A percentile compares a stretch with the other conserved stretches of the same genome.
Conservation (phyloP, 1,140 invertebrate genomes). For the Philopotamus ludificatus region DNA sequence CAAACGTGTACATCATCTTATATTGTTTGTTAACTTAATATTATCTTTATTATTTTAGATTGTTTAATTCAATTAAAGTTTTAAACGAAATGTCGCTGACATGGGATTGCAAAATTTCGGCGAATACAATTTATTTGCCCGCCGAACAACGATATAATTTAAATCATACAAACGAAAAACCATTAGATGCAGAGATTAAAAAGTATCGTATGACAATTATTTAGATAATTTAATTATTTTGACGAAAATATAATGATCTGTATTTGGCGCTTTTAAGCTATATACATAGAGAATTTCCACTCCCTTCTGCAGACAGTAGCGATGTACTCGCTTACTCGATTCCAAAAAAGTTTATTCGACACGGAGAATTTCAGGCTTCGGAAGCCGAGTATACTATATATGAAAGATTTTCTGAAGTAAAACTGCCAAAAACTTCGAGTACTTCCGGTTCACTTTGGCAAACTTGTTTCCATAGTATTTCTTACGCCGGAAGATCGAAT, state of each 20-base stretch:
- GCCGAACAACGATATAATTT: conserved; percentile 7
- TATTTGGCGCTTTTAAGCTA: conserved; percentile 45
- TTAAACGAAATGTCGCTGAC: too few species aligned
- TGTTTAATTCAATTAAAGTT: too few species aligned
- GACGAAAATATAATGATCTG: too few species aligned
- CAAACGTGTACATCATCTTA: too few species aligned
- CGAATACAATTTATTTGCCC: conserved; percentile 24
- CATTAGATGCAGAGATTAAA: conserved; percentile 17
- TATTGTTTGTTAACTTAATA: too few species aligned
- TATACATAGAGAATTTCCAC: conserved; percentile 44
- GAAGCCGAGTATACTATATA: conserved; percentile 44
- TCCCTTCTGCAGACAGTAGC: conserved; percentile 1
- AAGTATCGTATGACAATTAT: too few species aligned
- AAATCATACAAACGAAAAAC: conserved; percentile 1
- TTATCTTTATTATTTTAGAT: too few species aligned
- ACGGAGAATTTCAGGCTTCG: conserved; percentile 43
- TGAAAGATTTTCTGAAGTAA: conserved; percentile 38
- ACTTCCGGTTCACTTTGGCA: conserved; percentile 41
- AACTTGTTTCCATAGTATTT: conserved; percentile 44
- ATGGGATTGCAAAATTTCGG: not conserved
- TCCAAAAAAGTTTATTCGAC: conserved; percentile 39
- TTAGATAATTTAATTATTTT: too few species aligned
- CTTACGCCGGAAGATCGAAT: conserved; percentile 45
- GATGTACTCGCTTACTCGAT: conserved; percentile 38
- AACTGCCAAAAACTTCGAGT: not conserved